Evolutionary conservation across 2,888 invertebrate genomes (phyloP).

Genomic region (Habrosyne pyritoides): DNA sequence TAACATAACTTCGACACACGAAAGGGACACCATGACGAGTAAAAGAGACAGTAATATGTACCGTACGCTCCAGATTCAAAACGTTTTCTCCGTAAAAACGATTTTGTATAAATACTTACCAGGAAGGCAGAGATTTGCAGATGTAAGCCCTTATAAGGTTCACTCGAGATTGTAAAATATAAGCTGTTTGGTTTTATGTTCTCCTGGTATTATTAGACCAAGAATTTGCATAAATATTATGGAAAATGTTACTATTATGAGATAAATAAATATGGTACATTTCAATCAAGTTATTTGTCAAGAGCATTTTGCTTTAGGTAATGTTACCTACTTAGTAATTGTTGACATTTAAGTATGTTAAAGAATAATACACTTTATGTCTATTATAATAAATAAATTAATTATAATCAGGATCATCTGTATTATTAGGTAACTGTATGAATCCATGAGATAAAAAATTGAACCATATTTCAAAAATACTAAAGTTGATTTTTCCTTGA

Average conservation of each 20-base stretch:
- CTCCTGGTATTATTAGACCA: slow-evolving; percentile 23
- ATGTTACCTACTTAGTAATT: too few relatives aligned
- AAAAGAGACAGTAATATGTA: slow-evolving; percentile 35
- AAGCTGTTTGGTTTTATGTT: slow-evolving; percentile 24
- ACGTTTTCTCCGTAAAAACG: slow-evolving; percentile 52
- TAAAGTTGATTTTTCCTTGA: too few relatives aligned
- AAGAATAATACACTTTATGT: too few relatives aligned
- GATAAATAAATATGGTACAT: too few relatives aligned
- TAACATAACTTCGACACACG: slow-evolving; percentile 31
- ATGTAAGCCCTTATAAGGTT: slow-evolving; percentile 8
- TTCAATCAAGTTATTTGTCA: too few relatives aligned
- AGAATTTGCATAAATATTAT: neutral
- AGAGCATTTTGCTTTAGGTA: too few relatives aligned
- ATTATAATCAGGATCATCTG: too few relatives aligned
- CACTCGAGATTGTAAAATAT: slow-evolving; percentile 15
- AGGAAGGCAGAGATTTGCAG: slow-evolving; percentile 37
- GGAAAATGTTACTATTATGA: neutral
- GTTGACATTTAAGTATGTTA: too few relatives aligned
- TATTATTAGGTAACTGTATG: too few relatives aligned
- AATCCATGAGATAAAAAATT: too few relatives aligned
- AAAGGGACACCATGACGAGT: slow-evolving; percentile 25
- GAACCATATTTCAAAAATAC: too few relatives aligned
- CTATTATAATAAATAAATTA: too few relatives aligned
- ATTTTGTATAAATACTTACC: slow-evolving; percentile 51
- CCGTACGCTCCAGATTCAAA: slow-evolving; percentile 57